These are phyloP conservation scores for Drosophila bifasciata DNA, from an alignment of 1,140 invertebrate genomes.

Conservation along the genomic window DNA sequence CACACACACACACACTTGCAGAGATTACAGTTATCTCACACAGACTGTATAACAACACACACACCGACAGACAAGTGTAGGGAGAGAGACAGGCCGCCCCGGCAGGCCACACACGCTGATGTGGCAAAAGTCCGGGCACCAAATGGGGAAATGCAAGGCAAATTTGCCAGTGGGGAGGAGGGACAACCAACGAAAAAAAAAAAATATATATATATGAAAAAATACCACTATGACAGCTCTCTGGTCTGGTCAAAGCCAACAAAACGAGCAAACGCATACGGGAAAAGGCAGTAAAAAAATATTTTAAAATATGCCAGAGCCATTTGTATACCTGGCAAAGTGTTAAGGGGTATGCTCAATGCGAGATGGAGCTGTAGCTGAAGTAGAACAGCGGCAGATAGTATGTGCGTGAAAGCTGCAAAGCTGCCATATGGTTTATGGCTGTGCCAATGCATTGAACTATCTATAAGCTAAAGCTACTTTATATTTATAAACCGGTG, in stretches of 20 bases:
- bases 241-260: slow-evolving; percentile 48
- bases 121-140: slow-evolving; percentile 61
- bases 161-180: slow-evolving; percentile 47
- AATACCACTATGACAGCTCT: slow-evolving; percentile 59
- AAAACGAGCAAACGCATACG: slow-evolving; percentile 34
- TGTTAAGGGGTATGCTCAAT: slow-evolving; percentile 26
- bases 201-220: slow-evolving; percentile 30
- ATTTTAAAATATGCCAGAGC: slow-evolving; percentile 61
- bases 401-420: too few relatives aligned
- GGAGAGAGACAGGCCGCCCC: slow-evolving; percentile 5
- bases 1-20: slow-evolving; percentile 6
- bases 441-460: too few relatives aligned
- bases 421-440: too few relatives aligned
- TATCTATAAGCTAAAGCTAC: too few relatives aligned
- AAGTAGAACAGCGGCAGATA: background rate
- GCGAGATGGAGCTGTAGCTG: too few relatives aligned
- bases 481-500: too few relatives aligned
- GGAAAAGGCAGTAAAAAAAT: slow-evolving; percentile 40
- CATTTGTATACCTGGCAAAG: slow-evolving; percentile 49
- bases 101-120: slow-evolving; percentile 44
- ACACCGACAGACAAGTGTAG: slow-evolving; percentile 11
- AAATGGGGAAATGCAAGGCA: slow-evolving; percentile 52
- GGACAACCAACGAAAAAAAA: too few relatives aligned
- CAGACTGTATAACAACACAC: slow-evolving; percentile 5
- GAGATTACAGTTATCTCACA: slow-evolving; percentile 64